Evolutionary conservation across 2,113 vertebrate genomes (phyloP).

Genomic region (Sterrhoptilus dennistouni): DNA sequence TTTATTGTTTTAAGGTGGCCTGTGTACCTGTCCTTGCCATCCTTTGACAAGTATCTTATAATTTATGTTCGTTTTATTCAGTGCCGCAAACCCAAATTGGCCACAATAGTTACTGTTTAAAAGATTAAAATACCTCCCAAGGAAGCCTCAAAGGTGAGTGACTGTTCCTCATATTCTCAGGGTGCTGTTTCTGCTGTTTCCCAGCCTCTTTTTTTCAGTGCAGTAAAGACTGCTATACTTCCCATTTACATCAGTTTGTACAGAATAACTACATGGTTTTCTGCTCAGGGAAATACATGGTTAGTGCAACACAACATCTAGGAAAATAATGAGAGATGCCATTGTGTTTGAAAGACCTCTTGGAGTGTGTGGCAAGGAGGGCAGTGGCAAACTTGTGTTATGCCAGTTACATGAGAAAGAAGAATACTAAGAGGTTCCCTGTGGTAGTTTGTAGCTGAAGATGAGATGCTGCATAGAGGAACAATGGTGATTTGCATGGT

Average conservation of each 20-base stretch:
- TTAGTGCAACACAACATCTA: background rate
- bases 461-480: background rate
- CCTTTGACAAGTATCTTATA: background rate
- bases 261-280: background rate
- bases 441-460: background rate
- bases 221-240: background rate
- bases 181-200: background rate
- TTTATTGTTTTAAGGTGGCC: background rate
- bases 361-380: background rate
- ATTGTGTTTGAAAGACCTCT: background rate
- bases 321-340: background rate
- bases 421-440: background rate
- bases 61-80: background rate
- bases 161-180: background rate
- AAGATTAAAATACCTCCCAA: background rate
- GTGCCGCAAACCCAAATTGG: background rate
- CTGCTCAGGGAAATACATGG: background rate
- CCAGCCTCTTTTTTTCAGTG: background rate
- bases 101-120: background rate
- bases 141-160: background rate
- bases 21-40: background rate
- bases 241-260: background rate
- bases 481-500: background rate
- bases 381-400: background rate
- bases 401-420: background rate